Percentiles rank a stretch among this genome's conserved stretches.
These are phyloP conservation scores for Grapholita molesta DNA, from an alignment of 1,140 invertebrate genomes.

Conservation along the genomic window DNA sequence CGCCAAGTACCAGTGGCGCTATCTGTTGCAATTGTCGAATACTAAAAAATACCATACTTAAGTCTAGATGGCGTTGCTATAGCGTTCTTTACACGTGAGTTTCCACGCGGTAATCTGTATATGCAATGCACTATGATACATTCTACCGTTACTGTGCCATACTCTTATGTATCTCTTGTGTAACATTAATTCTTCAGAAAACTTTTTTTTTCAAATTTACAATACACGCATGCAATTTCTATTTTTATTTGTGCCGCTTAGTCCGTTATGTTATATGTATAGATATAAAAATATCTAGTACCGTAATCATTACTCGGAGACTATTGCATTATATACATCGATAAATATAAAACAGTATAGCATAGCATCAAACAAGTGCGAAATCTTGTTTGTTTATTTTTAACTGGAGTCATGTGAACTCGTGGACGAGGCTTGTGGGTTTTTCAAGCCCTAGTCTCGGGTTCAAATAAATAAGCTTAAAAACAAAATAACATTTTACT, in stretches of 20 bases:
- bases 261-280: too few species aligned
- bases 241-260: too few species aligned
- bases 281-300: too few species aligned
- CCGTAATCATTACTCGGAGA: too few species aligned
- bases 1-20: neutral
- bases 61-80: slow-evolving; percentile 19
- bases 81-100: neutral
- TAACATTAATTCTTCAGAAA: too few species aligned
- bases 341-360: slow-evolving; percentile 17
- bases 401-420: slow-evolving; percentile 30
- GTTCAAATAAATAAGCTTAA: slow-evolving; percentile 71
- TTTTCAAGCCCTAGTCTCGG: slow-evolving; percentile 21
- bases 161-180: too few species aligned
- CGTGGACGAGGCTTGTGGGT: neutral
- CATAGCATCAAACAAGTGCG: slow-evolving; percentile 33
- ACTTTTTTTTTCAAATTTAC: too few species aligned
- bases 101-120: slow-evolving; percentile 1
- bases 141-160: slow-evolving; percentile 19
- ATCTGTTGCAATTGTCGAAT: neutral
- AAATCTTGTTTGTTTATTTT: slow-evolving; percentile 51
- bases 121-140: neutral
- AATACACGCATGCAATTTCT: too few species aligned
- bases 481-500: slow-evolving; percentile 77
- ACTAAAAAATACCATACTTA: neutral
- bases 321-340: slow-evolving; percentile 26